phyloP scores from a whole-genome alignment of 2,888 invertebrate species.

The Leptinotarsa tumamoca region DNA sequence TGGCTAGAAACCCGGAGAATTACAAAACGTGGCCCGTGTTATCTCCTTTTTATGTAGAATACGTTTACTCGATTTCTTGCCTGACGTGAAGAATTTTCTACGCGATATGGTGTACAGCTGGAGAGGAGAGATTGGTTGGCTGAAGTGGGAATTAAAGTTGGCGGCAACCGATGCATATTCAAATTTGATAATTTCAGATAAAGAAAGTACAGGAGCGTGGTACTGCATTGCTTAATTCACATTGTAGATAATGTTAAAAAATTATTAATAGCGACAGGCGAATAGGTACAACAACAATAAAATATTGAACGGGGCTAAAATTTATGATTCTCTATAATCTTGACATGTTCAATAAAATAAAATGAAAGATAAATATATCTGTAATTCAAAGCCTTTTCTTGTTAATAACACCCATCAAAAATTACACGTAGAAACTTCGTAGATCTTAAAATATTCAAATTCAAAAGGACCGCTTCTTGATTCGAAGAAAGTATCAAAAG shows the following conservation, averaged over 20 bases:
- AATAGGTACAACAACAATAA: background rate
- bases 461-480: slow-evolving; percentile 50
- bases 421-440: background rate
- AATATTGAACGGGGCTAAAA: background rate
- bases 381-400: background rate
- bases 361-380: background rate
- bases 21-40: slow-evolving; percentile 41
- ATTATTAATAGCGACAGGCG: background rate
- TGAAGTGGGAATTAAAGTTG: slow-evolving; percentile 36
- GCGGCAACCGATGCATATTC: slow-evolving; percentile 42
- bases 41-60: slow-evolving; percentile 22
- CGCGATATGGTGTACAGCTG: slow-evolving; percentile 53
- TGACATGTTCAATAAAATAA: background rate
- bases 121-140: slow-evolving; percentile 56
- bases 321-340: slow-evolving; percentile 2
- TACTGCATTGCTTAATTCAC: slow-evolving; percentile 13
- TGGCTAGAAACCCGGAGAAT: slow-evolving; percentile 54
- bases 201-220: background rate
- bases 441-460: slow-evolving; percentile 10
- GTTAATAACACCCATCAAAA: background rate
- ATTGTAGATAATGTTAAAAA: background rate
- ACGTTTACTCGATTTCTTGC: no score
- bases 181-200: slow-evolving; percentile 32
- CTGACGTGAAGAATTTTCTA: slow-evolving; percentile 48
- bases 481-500: slow-evolving; percentile 30